A percentile compares a stretch with the other conserved stretches of the same genome.
Evolutionary conservation across 2,888 invertebrate genomes (phyloP).

Genomic region (Drosophila antonietae): DNA sequence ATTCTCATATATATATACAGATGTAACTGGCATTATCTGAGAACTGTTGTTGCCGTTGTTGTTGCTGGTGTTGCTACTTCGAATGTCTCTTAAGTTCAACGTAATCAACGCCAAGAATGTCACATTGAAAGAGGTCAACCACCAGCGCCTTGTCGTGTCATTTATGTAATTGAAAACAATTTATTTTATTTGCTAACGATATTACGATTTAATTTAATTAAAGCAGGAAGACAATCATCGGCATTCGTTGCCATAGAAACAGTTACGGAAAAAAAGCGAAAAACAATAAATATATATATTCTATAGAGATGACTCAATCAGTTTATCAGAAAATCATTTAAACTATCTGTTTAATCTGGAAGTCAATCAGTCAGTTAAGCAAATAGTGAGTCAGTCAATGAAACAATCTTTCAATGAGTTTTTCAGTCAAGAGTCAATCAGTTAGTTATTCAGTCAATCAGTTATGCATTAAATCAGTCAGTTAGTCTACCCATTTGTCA

Average conservation of each 20-base stretch:
- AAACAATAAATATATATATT: not conserved
- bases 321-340: not conserved
- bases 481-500: not conserved
- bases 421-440: not conserved
- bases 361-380: not conserved
- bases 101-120: slow-evolving; percentile 76
- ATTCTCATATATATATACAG: slow-evolving; percentile 17
- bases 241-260: slow-evolving; percentile 28
- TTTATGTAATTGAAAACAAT: slow-evolving; percentile 74
- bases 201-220: slow-evolving; percentile 72
- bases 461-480: too few relatives aligned
- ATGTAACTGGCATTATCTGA: slow-evolving; percentile 64
- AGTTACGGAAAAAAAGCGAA: not conserved
- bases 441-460: not conserved
- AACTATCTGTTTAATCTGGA: not conserved
- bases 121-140: slow-evolving; percentile 83
- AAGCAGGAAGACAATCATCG: slow-evolving; percentile 55
- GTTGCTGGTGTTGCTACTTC: slow-evolving; percentile 44
- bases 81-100: slow-evolving; percentile 45
- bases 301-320: slow-evolving; percentile 1
- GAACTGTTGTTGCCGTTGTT: slow-evolving; percentile 55
- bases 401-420: not conserved
- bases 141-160: slow-evolving; percentile 74
- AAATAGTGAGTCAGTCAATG: not conserved
- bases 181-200: slow-evolving; percentile 80